A percentile compares a stretch with the other conserved stretches of the same genome.
phyloP scores from a whole-genome alignment of 2,797 vertebrate species.

The Pipistrellus pipistrellus region DNA sequence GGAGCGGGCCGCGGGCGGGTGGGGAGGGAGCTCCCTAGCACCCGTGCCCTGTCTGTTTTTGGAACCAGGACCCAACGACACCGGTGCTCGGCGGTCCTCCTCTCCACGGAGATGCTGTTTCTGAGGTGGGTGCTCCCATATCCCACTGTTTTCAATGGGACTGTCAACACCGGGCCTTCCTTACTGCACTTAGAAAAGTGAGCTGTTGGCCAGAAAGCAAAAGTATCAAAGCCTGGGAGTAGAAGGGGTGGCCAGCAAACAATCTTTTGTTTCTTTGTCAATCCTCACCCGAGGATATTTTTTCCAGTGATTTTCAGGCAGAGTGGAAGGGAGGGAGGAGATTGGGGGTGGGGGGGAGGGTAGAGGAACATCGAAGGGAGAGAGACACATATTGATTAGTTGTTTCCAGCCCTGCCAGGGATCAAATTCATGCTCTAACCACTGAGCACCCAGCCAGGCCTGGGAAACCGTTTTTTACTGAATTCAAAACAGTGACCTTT shows the following conservation, averaged over 20 bases:
- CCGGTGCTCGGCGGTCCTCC: neutral
- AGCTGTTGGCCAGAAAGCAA: neutral
- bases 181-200: neutral
- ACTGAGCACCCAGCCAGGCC: too few relatives aligned
- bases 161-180: neutral
- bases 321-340: too few relatives aligned
- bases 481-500: neutral
- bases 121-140: neutral
- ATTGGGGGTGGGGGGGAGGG: accelerated
- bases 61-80: neutral
- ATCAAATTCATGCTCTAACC: too few relatives aligned
- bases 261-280: too few relatives aligned
- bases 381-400: too few relatives aligned
- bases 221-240: neutral
- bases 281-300: too few relatives aligned
- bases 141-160: neutral
- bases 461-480: neutral
- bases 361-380: too few relatives aligned
- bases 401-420: too few relatives aligned
- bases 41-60: neutral
- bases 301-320: too few relatives aligned
- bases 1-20: neutral
- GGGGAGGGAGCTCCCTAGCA: neutral
- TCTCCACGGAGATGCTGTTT: neutral
- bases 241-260: neutral